Evolutionary conservation across 1,140 invertebrate species (phyloP), one percentile per base, ranked within the genome.

Genomic region (Cyclargus thomasi): DNA sequence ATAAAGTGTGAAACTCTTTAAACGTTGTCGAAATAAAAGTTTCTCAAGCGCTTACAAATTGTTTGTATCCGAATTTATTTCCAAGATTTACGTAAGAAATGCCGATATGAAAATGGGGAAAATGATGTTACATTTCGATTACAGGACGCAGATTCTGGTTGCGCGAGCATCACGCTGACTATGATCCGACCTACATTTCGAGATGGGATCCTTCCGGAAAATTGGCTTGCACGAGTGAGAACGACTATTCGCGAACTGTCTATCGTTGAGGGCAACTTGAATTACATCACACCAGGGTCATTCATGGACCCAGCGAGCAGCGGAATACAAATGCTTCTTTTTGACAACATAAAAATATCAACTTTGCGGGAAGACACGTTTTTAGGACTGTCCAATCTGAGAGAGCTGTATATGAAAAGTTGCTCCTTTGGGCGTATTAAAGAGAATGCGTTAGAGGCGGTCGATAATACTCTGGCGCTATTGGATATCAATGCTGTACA

Each of bases 251-350:
- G 72, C 14, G 75, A 77, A 53, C 62, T 88, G 1, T 29, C 63
- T 17, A 83, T 88, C 35, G 55, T 73, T n/a, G 74, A 79, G 10
- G 86, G 87, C 39, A 88, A 90, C 39, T 74, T 86, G 1, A 72
- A 74, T 64, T 47, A 78, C 18, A 82, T 90, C 17, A 10, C 78
- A 16, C 69, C 81, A n/a, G 16, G 77, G 21, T 75, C 81, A 6
- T 90, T 90, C 66, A 74, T 80, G 53, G 78, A 69, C 53, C 75
- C 73, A 8, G 81, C 80, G 21, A 69, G 76, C 53, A 69, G 66
- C n/a, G 74, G 71, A 17, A 66, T 88, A 5, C 71, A 64, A 22
- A 62, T 59, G n/a, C 67, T 90, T 1, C 57, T 72, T 14, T 71
- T 90, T 1, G 68, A 81, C 39, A 68, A 72, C 17, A 66, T 90